These are phyloP conservation scores for Ichneumoninae sp. DNA, from an alignment of 2,888 invertebrate species.

Conservation along the genomic window DNA sequence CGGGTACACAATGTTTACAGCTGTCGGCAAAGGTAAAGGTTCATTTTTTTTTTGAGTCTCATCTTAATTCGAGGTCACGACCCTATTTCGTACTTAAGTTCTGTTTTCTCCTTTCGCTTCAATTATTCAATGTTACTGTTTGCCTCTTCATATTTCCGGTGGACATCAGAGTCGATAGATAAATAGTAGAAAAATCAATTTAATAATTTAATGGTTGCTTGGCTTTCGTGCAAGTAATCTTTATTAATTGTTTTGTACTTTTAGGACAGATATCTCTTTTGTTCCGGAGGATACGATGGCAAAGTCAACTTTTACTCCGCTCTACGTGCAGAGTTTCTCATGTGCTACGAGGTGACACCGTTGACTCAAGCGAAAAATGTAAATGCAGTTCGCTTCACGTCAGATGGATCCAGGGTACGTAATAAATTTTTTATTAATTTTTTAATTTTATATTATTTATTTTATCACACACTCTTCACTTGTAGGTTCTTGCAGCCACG, in stretches of 20 bases:
- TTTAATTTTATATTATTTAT: background rate
- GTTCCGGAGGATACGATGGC: conserved; percentile 85
- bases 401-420: conserved; percentile 83
- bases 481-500: conserved; percentile 84
- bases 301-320: conserved; percentile 85
- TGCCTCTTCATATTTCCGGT: background rate
- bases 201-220: background rate
- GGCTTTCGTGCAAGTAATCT: background rate
- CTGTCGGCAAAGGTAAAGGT: background rate
- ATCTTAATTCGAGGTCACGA: background rate
- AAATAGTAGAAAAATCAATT: background rate
- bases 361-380: conserved; percentile 83
- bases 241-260: conserved; percentile 13
- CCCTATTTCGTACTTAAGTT: background rate
- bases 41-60: background rate
- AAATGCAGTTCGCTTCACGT: conserved; percentile 84
- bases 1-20: conserved; percentile 72
- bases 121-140: background rate
- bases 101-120: background rate
- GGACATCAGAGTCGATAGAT: background rate
- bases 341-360: conserved; percentile 84
- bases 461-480: background rate
- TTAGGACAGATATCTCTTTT: conserved; percentile 84
- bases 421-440: background rate
- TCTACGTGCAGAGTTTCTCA: conserved; percentile 82